Percentiles rank a stretch among this genome's conserved stretches.
These are phyloP conservation scores for Albula goreensis DNA, from an alignment of 2,113 vertebrate genomes.

Conservation along the genomic window DNA sequence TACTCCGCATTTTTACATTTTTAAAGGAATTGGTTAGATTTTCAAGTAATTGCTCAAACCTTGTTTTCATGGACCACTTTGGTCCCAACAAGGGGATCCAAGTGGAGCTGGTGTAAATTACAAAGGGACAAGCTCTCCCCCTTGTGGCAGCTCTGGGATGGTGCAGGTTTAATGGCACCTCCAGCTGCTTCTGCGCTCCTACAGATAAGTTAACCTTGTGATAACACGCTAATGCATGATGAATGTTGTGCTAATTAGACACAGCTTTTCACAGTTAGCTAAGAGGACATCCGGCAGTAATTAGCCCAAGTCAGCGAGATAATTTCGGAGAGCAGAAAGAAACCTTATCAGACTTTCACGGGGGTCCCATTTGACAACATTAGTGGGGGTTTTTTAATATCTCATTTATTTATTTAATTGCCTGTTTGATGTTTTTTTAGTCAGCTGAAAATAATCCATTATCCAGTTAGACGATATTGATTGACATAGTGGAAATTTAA, in stretches of 20 bases:
- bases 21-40: neutral
- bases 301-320: constrained; percentile 67
- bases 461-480: constrained; percentile 66
- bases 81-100: constrained; percentile 21
- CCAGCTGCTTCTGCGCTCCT: constrained; percentile 67
- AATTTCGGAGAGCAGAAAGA: constrained; percentile 62
- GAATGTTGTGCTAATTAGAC: constrained; percentile 76
- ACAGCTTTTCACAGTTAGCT: constrained; percentile 75
- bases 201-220: constrained; percentile 75
- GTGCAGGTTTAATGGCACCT: constrained; percentile 58
- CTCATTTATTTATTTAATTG: constrained; percentile 71
- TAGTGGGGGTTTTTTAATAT: constrained; percentile 58
- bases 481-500: constrained; percentile 55
- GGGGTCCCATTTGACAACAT: constrained; percentile 67
- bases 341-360: constrained; percentile 56
- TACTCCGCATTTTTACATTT: neutral
- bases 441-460: constrained; percentile 64
- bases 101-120: constrained; percentile 33
- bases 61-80: constrained; percentile 18
- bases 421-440: constrained; percentile 66
- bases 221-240: constrained; percentile 75
- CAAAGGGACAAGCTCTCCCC: constrained; percentile 70
- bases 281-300: constrained; percentile 74
- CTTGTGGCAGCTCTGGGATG: constrained; percentile 58
- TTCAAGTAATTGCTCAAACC: neutral